Percentiles rank a stretch among this genome's conserved stretches.
phyloP scores from a whole-genome alignment of 2,888 invertebrate genomes.

The Euproctis similis region DNA sequence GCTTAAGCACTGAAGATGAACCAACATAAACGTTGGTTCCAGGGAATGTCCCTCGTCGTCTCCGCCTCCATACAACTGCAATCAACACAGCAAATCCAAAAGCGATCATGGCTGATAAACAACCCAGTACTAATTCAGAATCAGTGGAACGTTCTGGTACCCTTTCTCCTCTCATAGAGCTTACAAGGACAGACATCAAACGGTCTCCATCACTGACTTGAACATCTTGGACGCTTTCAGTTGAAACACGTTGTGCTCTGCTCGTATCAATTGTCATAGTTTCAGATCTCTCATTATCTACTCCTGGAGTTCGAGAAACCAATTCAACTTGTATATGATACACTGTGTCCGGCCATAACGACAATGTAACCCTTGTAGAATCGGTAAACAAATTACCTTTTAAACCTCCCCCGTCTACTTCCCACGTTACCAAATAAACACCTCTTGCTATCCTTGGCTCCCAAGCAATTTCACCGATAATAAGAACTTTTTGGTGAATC shows the following conservation, averaged over 20 bases:
- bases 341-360: conserved; percentile 86
- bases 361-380: conserved; percentile 85
- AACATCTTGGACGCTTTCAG: conserved; percentile 78
- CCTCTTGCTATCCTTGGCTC: conserved; percentile 79
- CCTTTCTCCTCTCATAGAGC: conserved; percentile 78
- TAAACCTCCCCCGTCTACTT: conserved; percentile 86
- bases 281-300: conserved; percentile 78
- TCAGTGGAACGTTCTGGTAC: conserved; percentile 69
- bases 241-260: conserved; percentile 78
- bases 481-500: conserved; percentile 82
- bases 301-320: conserved; percentile 77
- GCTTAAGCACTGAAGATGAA: conserved; percentile 75
- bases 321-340: conserved; percentile 87
- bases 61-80: conserved; percentile 74
- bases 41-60: conserved; percentile 70
- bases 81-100: conserved; percentile 69
- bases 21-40: conserved; percentile 78
- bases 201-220: conserved; percentile 75
- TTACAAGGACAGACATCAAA: conserved; percentile 77
- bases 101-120: conserved; percentile 73
- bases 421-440: conserved; percentile 88
- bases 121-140: conserved; percentile 76
- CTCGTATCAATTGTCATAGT: conserved; percentile 80
- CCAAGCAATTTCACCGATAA: conserved; percentile 84
- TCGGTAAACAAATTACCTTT: conserved; percentile 89